phyloP scores from a whole-genome alignment of 1,140 invertebrate genomes.

The Drosophila arawakana region DNA sequence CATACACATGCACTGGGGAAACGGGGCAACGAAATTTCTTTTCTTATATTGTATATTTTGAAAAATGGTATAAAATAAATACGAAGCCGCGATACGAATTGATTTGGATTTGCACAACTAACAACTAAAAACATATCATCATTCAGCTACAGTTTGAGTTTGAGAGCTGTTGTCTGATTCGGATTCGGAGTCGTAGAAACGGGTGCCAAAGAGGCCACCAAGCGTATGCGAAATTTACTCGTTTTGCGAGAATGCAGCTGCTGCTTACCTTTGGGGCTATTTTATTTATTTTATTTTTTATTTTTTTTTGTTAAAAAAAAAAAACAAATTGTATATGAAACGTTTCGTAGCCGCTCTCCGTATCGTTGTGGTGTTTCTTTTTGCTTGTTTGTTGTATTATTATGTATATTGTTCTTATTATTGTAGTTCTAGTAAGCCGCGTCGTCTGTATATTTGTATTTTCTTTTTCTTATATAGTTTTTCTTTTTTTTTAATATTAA shows the following conservation, averaged over 20 bases:
- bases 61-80: constrained; percentile 35
- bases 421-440: constrained; percentile 29
- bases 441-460: constrained; percentile 23
- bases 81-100: constrained; percentile 34
- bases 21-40: constrained; percentile 73
- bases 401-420: constrained; percentile 38
- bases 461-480: constrained; percentile 48
- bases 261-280: constrained; percentile 40
- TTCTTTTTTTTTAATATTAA: constrained; percentile 44
- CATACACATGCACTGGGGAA: constrained; percentile 36
- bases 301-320: constrained; percentile 29
- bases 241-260: constrained; percentile 39
- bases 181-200: constrained; percentile 13
- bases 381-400: constrained; percentile 18
- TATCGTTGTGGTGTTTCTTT: constrained; percentile 12
- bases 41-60: constrained; percentile 61
- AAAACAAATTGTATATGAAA: constrained; percentile 17
- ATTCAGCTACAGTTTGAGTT: constrained; percentile 41
- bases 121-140: constrained; percentile 49
- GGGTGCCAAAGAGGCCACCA: constrained; percentile 31
- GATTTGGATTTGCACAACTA: constrained; percentile 37
- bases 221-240: constrained; percentile 22
- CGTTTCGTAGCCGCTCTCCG: constrained; percentile 16
- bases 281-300: constrained; percentile 11
- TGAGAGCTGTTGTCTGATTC: constrained; percentile 28